Evolutionary conservation across 92 coral and sea anemone genomes (phyloP).

Genomic region (Pocillopora grandis): DNA sequence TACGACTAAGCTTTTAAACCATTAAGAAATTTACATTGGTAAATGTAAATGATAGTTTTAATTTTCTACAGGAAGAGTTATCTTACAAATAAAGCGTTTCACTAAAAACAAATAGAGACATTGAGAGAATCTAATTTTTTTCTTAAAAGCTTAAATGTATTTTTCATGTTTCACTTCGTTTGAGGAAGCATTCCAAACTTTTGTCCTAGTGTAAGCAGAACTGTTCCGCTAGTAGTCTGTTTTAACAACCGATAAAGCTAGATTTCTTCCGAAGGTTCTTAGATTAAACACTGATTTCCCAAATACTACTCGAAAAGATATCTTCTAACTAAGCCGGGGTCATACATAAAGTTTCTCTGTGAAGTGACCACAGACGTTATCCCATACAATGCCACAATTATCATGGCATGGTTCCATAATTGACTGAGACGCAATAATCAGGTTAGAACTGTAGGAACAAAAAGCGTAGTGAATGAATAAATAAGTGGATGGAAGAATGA

Average conservation of each 20-base stretch:
- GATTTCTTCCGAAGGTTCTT: background rate
- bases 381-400: constrained; percentile 25
- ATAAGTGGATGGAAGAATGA: background rate
- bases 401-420: constrained; percentile 4
- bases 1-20: too few relatives aligned
- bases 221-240: constrained; percentile 4
- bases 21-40: too few relatives aligned
- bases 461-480: too few relatives aligned
- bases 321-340: background rate
- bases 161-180: background rate
- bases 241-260: constrained; percentile 3
- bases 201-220: background rate
- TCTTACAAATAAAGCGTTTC: too few relatives aligned
- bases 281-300: background rate
- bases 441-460: too few relatives aligned
- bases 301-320: background rate
- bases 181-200: background rate
- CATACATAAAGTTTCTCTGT: constrained; percentile 22
- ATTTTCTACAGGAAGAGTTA: too few relatives aligned
- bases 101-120: too few relatives aligned
- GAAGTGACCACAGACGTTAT: constrained; percentile 6
- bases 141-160: background rate
- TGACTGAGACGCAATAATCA: background rate
- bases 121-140: background rate
- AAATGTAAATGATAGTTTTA: too few relatives aligned